These are phyloP conservation scores for Trogon melanurus DNA, from an alignment of 2,113 vertebrate genomes.

Conservation along the genomic window DNA sequence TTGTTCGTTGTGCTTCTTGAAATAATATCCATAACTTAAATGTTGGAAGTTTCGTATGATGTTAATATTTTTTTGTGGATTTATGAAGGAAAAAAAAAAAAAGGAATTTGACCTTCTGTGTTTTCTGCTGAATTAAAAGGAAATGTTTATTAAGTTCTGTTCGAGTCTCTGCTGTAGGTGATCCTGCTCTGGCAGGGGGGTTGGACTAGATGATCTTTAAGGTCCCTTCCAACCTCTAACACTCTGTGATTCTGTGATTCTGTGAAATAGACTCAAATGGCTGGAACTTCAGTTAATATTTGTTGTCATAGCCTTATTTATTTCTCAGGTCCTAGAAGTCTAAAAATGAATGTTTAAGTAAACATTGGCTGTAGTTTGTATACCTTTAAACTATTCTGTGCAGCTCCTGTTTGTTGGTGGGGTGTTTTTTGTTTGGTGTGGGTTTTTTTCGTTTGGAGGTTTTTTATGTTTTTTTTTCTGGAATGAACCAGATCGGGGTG, in stretches of 20 bases:
- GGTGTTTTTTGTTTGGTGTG: too few species aligned
- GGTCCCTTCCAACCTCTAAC: too few species aligned
- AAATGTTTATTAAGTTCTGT: background rate
- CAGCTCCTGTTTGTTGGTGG: background rate
- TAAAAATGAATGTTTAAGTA: background rate
- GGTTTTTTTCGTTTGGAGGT: background rate
- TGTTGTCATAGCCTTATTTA: background rate
- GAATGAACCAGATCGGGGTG: background rate
- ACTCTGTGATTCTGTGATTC: too few species aligned
- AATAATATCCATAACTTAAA: background rate
- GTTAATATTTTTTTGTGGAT: background rate
- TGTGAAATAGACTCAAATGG: background rate
- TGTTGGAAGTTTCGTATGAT: background rate
- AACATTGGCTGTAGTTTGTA: background rate
- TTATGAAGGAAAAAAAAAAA: background rate
- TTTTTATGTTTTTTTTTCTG: background rate
- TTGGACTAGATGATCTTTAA: too few species aligned
- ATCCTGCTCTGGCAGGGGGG: too few species aligned
- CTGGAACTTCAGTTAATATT: background rate
- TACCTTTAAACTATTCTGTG: background rate
- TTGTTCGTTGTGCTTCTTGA: background rate
- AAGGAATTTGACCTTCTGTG: background rate
- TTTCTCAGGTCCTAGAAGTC: fast-evolving
- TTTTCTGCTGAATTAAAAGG: background rate
- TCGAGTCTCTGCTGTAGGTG: too few species aligned